phyloP scores from a whole-genome alignment of 2,113 vertebrate genomes.

The Xiphias gladius region DNA sequence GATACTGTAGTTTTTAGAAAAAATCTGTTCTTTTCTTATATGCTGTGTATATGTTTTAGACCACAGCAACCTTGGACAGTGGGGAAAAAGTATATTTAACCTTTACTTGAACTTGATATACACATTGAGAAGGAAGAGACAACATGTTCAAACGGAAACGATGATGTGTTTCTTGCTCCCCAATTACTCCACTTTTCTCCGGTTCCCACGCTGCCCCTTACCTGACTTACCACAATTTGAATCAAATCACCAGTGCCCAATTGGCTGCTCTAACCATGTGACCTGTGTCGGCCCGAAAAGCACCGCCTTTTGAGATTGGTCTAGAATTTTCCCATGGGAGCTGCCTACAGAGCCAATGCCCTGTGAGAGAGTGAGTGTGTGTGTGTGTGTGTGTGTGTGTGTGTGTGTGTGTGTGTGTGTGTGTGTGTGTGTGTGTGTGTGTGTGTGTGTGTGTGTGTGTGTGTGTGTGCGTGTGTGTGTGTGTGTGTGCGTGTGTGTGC shows the following conservation, averaged over 20 bases:
- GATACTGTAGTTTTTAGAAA: neutral
- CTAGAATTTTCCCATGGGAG: conserved; percentile 88
- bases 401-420: conserved; percentile 33
- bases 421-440: conserved; percentile 45
- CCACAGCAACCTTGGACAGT: conserved; percentile 26
- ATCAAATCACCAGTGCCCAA: conserved; percentile 80
- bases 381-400: conserved; percentile 48
- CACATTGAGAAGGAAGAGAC: conserved; percentile 17
- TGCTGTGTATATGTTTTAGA: conserved; percentile 49
- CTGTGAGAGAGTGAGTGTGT: conserved; percentile 28
- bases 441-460: conserved; percentile 40
- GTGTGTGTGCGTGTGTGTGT: conserved; percentile 46
- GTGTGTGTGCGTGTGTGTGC: conserved; percentile 29
- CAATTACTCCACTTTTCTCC: conserved; percentile 37
- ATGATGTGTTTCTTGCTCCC: conserved; percentile 30
- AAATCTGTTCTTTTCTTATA: conserved; percentile 1
- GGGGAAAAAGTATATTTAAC: conserved; percentile 43
- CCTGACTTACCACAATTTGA: conserved; percentile 85
- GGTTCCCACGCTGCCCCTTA: conserved; percentile 83
- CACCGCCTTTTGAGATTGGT: conserved; percentile 75
- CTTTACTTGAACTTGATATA: conserved; percentile 35
- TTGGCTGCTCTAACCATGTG: conserved; percentile 82
- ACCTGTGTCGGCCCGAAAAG: conserved; percentile 71
- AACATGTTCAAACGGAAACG: conserved; percentile 51
- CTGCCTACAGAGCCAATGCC: conserved; percentile 67